Evolutionary conservation across 2,113 vertebrate genomes (phyloP).

Genomic region (Trogon melanurus): DNA sequence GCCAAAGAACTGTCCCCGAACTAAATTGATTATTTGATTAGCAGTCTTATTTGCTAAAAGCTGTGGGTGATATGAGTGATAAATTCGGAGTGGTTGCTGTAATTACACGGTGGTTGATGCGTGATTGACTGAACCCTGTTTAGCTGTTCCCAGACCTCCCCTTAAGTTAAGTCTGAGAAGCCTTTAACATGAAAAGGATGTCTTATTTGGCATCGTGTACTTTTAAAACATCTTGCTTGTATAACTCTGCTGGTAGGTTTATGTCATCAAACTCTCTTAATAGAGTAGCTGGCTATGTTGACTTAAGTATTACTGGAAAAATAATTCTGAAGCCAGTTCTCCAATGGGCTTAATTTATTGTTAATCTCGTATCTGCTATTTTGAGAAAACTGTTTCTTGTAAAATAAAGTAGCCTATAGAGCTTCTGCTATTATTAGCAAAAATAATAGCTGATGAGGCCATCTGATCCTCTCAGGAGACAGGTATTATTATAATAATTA

Average conservation of each 20-base stretch:
- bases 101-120: not conserved
- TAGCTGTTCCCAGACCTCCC: not conserved
- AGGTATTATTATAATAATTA: constrained; percentile 41
- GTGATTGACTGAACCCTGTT: not conserved
- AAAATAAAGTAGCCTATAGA: not conserved
- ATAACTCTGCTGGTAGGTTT: not conserved
- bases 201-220: not conserved
- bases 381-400: not conserved
- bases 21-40: not conserved
- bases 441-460: constrained; percentile 6
- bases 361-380: not conserved
- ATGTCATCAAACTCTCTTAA: not conserved
- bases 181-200: not conserved
- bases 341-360: not conserved
- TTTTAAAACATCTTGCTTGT: not conserved
- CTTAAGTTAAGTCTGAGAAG: not conserved
- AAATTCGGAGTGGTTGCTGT: not conserved
- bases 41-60: not conserved
- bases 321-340: constrained; percentile 3
- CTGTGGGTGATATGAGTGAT: not conserved
- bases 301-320: not conserved
- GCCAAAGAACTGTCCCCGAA: not conserved
- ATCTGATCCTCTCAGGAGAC: not conserved
- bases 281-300: not conserved
- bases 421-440: not conserved